These are phyloP conservation scores for Mystacornis crossleyi DNA, from an alignment of 2,113 vertebrate species.

Conservation along the genomic window DNA sequence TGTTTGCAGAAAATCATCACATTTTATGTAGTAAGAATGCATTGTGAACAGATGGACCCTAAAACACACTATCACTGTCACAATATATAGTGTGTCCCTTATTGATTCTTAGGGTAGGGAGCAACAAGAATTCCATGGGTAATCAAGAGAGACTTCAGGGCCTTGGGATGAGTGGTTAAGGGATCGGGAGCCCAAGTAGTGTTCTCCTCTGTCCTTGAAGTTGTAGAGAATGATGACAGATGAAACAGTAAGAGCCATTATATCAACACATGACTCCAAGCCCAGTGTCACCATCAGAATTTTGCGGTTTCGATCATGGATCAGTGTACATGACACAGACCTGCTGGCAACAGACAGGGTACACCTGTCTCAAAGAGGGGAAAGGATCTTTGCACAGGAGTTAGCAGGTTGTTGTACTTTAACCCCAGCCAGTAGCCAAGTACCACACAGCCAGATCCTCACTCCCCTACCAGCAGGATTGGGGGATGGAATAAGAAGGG, in stretches of 20 bases:
- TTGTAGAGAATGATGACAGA: background rate
- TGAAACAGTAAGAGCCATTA: background rate
- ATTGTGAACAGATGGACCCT: background rate
- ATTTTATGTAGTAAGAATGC: background rate
- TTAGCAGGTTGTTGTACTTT: background rate
- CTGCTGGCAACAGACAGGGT: background rate
- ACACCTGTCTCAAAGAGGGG: fast-evolving
- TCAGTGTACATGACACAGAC: background rate
- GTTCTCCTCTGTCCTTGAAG: background rate
- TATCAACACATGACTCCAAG: background rate
- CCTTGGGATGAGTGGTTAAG: background rate
- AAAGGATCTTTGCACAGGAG: background rate
- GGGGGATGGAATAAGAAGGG: background rate
- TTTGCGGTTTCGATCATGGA: fast-evolving
- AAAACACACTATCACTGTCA: background rate
- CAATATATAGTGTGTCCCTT: background rate
- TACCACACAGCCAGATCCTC: background rate
- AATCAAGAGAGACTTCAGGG: background rate
- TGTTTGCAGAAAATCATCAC: background rate
- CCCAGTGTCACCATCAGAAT: background rate
- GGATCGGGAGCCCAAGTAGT: background rate
- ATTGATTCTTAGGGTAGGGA: background rate
- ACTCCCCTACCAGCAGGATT: background rate
- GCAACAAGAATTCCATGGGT: fast-evolving
- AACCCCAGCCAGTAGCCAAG: background rate